phyloP scores from a whole-genome alignment of 1,140 invertebrate species.

The Pteromalus puparum region DNA sequence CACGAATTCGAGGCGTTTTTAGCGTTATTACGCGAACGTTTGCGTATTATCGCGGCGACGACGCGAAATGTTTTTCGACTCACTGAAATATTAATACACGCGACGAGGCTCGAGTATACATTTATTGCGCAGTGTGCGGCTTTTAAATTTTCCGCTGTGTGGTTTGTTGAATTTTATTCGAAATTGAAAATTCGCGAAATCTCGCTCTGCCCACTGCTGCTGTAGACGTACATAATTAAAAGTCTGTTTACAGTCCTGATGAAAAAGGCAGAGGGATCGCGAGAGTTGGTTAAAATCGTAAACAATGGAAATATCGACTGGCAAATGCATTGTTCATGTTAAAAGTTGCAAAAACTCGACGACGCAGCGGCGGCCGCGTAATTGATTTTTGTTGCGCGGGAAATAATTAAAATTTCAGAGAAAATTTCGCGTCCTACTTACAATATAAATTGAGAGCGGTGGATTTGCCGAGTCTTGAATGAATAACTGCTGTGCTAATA shows the following conservation, averaged over 20 bases:
- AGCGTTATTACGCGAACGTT: background rate
- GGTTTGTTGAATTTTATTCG: background rate
- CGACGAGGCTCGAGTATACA: background rate
- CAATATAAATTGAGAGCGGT: too few species aligned
- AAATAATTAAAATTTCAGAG: background rate
- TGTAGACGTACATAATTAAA: slow-evolving; percentile 13
- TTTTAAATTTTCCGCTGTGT: background rate
- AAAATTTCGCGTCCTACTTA: too few species aligned
- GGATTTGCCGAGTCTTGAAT: too few species aligned
- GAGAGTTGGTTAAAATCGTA: background rate
- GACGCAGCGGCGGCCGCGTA: too few species aligned
- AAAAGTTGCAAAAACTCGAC: background rate
- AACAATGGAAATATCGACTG: background rate
- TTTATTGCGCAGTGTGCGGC: background rate
- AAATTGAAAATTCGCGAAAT: slow-evolving; percentile 7
- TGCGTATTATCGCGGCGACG: background rate
- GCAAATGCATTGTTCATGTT: background rate
- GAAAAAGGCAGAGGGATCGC: background rate
- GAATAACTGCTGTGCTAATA: too few species aligned
- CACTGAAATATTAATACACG: background rate
- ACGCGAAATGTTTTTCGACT: background rate
- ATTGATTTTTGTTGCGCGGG: background rate
- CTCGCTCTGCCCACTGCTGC: background rate
- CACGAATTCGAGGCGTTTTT: background rate
- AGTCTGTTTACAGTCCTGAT: slow-evolving; percentile 22